These are phyloP conservation scores for Zootoca vivipara DNA, from an alignment of 2,113 vertebrate genomes.

Conservation along the genomic window DNA sequence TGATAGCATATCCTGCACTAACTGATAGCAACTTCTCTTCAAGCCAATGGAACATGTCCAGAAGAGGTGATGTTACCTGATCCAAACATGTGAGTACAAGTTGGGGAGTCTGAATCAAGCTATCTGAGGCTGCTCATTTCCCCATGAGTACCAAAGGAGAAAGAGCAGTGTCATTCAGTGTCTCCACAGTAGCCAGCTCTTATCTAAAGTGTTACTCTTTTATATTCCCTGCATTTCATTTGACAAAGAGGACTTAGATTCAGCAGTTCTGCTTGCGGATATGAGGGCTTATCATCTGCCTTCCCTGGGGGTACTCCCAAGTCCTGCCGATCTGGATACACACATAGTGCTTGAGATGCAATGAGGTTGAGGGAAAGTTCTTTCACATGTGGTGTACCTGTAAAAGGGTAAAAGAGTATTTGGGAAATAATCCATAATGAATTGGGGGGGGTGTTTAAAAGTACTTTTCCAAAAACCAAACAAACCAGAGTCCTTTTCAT, in stretches of 20 bases:
- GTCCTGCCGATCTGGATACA: neutral
- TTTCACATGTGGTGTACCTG: too few species aligned
- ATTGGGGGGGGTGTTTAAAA: too few species aligned
- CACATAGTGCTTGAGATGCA: neutral
- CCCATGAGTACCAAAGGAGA: neutral
- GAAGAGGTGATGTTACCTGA: neutral
- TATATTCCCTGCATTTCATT: neutral
- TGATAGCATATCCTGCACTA: neutral
- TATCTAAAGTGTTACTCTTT: neutral
- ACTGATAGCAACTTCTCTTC: neutral
- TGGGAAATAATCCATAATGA: too few species aligned
- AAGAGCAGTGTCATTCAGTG: neutral
- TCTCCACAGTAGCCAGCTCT: neutral
- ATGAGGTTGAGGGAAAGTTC: too few species aligned
- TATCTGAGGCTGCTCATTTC: neutral
- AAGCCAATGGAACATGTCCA: neutral
- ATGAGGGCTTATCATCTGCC: neutral
- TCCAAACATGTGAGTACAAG: neutral
- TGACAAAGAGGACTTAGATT: neutral
- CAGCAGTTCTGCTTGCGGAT: neutral
- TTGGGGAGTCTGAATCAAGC: neutral
- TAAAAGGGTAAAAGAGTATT: too few species aligned
- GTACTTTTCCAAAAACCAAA: too few species aligned
- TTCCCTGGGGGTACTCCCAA: neutral
- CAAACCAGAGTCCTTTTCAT: too few species aligned